Base-by-base conservation (phyloP, 2,888 invertebrate species). In the Microplitis manilae region DNA sequence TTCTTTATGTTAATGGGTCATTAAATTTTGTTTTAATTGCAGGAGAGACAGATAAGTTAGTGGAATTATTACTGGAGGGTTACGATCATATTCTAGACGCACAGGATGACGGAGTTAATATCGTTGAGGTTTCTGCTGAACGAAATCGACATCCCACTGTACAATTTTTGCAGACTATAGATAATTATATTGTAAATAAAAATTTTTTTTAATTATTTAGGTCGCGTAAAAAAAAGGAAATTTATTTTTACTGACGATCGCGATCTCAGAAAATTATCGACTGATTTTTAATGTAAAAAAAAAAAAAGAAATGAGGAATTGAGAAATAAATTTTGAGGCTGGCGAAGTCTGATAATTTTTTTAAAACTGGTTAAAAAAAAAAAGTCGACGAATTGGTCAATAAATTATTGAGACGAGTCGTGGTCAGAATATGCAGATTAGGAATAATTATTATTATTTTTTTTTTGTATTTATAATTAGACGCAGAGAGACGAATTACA, bases 21-120 rank as follows among this genome's bases (percentile, higher is more conserved):
- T 15, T 39, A 15, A 30, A 4, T 30, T 4, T 30, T 62, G 65
- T 38, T 62, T 17, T 73, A 69, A 61, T 85, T 86, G 20, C 80
- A 94, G 94, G 94, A 5, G 93, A 94, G 83, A 91, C 93, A 2
- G 93, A 93, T 73, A 92, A 92, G 81, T 90, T 95, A 76, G 92
- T 94, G 39, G 94, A 95, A 84, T 90, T 96, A 9, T 87, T 96
- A 13, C 86, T 96, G 73, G 95, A 96, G 89, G 97, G 97, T 0
- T 97, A 97, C 87, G 96, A 97, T 86, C 96, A 96, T 84, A 94
- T 97, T 75, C 89, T 96, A 70, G 96, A 96, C 86, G 92, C 96
- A 5, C 92, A 93, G 4, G 96, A 96, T 85, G 93, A 93, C 13
- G 94, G 94, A 1, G 91, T 92, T 1, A 91, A 93, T 2, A 94